These are phyloP conservation scores for Nasonia giraulti DNA, from an alignment of 1,140 invertebrate species.

Conservation along the genomic window DNA sequence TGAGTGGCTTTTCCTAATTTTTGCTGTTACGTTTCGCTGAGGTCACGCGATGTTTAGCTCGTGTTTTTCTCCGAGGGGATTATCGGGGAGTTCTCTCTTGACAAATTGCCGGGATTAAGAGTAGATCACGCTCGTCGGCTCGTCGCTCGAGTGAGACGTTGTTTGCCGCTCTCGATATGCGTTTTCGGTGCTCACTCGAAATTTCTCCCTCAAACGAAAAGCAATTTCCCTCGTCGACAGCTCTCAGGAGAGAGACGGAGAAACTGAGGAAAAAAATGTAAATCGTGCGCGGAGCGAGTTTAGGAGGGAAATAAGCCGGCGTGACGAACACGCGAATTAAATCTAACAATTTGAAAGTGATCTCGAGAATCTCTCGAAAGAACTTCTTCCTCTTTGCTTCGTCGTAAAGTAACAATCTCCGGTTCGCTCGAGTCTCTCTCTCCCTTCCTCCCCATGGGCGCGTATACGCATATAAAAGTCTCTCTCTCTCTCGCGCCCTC, in stretches of 20 bases:
- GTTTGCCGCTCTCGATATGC: too few species aligned
- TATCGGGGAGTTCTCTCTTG: neutral
- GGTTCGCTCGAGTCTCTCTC: conserved; percentile 25
- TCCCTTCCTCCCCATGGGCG: neutral
- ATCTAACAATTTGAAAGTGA: conserved; percentile 52
- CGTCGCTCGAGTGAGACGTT: neutral
- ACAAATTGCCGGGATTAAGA: conserved; percentile 10
- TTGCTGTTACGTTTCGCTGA: neutral
- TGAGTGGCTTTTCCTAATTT: conserved; percentile 32
- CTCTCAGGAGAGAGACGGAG: neutral
- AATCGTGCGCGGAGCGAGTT: neutral
- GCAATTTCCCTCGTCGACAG: neutral
- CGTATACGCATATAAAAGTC: conserved; percentile 46
- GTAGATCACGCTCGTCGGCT: neutral
- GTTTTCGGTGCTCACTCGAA: too few species aligned
- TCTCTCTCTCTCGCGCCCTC: neutral
- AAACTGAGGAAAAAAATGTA: neutral
- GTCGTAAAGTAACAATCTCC: conserved; percentile 51
- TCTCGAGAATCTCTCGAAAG: conserved; percentile 29
- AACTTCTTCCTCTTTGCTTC: neutral
- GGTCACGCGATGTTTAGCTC: neutral
- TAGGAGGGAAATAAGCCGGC: neutral
- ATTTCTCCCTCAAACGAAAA: too few species aligned
- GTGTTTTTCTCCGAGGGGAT: neutral
- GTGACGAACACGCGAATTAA: conserved; percentile 45